Conservation (phyloP, 2,113 vertebrate species). For the Nycticorax nycticorax region DNA sequence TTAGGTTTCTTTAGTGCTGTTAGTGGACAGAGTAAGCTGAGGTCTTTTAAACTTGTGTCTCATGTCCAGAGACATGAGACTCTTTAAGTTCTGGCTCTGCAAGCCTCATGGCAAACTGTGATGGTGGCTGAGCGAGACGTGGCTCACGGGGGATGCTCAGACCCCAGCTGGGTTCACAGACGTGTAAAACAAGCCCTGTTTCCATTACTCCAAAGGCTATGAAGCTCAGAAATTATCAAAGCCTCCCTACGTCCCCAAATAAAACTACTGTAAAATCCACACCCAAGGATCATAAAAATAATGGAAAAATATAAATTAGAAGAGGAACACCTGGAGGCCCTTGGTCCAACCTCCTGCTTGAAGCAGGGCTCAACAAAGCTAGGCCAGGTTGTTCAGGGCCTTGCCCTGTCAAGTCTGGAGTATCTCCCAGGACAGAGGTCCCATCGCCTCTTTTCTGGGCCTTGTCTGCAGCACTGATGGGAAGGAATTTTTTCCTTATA, state of each 20-base stretch:
- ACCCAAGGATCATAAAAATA: neutral
- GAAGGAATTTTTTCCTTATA: neutral
- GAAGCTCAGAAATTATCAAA: neutral
- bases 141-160: neutral
- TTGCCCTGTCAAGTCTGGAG: neutral
- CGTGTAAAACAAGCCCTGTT: neutral
- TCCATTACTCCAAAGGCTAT: neutral
- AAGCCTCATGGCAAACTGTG: neutral
- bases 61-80: neutral
- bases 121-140: neutral
- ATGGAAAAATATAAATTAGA: neutral
- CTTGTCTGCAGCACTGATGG: neutral
- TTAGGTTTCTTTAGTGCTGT: fast-evolving
- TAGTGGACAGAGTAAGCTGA: neutral
- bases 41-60: neutral
- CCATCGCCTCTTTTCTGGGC: neutral
- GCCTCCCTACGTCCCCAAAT: neutral
- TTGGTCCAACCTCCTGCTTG: neutral
- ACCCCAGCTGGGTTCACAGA: neutral
- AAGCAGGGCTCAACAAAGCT: neutral
- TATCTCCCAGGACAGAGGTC: neutral
- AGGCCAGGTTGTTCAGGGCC: neutral
- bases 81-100: neutral
- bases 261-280: neutral
- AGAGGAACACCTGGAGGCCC: neutral